phyloP scores from a whole-genome alignment of 2,113 vertebrate genomes.

The Rhinoptilus africanus region DNA sequence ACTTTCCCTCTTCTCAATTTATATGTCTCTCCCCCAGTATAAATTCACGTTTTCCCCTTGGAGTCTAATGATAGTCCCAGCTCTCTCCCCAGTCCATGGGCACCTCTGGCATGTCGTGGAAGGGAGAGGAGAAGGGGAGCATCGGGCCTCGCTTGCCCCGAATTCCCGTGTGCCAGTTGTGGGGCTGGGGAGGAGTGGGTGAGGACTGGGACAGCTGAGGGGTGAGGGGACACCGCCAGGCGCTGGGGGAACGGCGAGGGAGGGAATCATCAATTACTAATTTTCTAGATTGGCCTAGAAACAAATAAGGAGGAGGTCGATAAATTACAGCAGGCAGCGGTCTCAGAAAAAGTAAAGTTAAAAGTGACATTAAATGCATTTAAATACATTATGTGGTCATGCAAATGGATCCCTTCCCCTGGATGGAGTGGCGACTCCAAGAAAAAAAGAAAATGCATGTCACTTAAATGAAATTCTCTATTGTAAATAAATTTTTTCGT shows the following conservation, averaged over 20 bases:
- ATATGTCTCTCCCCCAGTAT: background rate
- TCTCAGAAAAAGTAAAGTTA: background rate
- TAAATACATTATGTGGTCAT: background rate
- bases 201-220: background rate
- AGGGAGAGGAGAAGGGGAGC: background rate
- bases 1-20: background rate
- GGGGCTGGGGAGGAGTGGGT: background rate
- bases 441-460: slow-evolving; percentile 80
- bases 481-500: slow-evolving; percentile 88
- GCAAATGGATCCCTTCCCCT: background rate
- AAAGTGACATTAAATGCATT: background rate
- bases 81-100: fast-evolving
- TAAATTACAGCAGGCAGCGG: background rate
- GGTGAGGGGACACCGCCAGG: fast-evolving
- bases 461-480: slow-evolving; percentile 76
- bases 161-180: background rate
- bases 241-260: background rate
- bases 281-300: background rate
- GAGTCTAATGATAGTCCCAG: too few relatives aligned
- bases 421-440: background rate
- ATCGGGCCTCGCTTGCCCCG: fast-evolving
- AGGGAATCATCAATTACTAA: background rate
- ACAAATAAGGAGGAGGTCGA: background rate
- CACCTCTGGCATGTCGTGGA: background rate
- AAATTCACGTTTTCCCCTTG: background rate